A percentile compares a stretch with the other conserved stretches of the same genome.
Conservation (phyloP, 2,797 vertebrate genomes). For the Pterois miles region DNA sequence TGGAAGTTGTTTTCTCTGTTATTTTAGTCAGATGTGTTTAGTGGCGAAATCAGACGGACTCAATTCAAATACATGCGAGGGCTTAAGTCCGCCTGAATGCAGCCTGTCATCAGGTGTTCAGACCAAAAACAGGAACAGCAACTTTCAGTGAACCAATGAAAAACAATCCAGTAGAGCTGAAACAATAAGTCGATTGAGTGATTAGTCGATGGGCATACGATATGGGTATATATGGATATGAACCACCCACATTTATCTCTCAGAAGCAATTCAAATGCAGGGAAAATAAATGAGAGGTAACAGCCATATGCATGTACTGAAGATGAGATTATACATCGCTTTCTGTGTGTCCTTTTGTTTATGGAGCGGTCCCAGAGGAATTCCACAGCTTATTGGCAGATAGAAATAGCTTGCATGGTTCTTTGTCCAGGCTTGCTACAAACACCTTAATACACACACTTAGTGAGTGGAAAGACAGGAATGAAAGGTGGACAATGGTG, state of each 20-base stretch:
- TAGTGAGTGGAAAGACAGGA: background rate
- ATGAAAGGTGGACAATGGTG: background rate
- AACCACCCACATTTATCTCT: background rate
- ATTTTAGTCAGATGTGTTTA: background rate
- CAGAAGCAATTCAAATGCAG: background rate
- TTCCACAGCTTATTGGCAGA: constrained; percentile 32
- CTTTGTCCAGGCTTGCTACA: constrained; percentile 33
- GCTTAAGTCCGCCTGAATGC: no score
- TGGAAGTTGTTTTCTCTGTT: background rate
- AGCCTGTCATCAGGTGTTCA: background rate
- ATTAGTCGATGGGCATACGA: background rate
- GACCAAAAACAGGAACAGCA: no score
- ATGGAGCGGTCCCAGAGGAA: constrained; percentile 28
- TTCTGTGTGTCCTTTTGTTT: constrained; percentile 29
- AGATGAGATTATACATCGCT: constrained; percentile 7
- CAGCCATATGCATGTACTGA: background rate
- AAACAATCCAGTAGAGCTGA: background rate
- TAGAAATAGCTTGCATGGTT: constrained; percentile 28
- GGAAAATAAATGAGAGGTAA: background rate
- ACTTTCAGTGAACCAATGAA: background rate
- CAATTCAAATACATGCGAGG: no score
- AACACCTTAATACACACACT: background rate
- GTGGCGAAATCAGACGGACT: no score
- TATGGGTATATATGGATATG: no score
- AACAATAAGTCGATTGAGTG: background rate